Conservation (phyloP, 2,113 vertebrate genomes). For the Platichthys stellatus region DNA sequence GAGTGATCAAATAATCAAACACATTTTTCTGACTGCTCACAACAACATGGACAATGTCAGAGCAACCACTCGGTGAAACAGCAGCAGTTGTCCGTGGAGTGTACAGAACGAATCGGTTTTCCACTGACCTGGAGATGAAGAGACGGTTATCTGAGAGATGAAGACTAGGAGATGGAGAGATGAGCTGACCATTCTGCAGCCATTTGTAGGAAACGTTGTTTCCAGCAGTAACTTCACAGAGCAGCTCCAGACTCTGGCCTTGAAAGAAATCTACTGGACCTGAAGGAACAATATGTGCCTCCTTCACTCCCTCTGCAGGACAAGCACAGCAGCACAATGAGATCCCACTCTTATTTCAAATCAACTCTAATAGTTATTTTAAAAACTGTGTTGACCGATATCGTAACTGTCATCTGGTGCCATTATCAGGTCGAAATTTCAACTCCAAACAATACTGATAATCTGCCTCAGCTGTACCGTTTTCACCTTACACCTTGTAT, state of each 20-base stretch:
- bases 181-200: slow-evolving; percentile 44
- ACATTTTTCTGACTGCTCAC: no score
- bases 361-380: neutral
- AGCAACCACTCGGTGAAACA: neutral
- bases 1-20: neutral
- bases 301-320: slow-evolving; percentile 65
- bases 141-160: neutral
- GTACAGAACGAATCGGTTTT: neutral
- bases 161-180: slow-evolving; percentile 17
- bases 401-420: neutral
- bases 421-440: neutral
- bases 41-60: neutral
- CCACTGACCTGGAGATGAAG: slow-evolving; percentile 41
- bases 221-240: slow-evolving; percentile 49
- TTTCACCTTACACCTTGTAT: neutral
- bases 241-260: slow-evolving; percentile 53
- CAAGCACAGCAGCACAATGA: neutral
- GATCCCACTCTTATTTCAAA: neutral
- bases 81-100: neutral
- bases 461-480: neutral
- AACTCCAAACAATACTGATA: neutral
- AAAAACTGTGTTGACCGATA: neutral
- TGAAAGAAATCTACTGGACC: slow-evolving; percentile 55
- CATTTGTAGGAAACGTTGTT: slow-evolving; percentile 71
- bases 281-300: slow-evolving; percentile 23